These are phyloP conservation scores for Himalopsyche phryganea DNA, from an alignment of 1,140 invertebrate species.

Conservation along the genomic window DNA sequence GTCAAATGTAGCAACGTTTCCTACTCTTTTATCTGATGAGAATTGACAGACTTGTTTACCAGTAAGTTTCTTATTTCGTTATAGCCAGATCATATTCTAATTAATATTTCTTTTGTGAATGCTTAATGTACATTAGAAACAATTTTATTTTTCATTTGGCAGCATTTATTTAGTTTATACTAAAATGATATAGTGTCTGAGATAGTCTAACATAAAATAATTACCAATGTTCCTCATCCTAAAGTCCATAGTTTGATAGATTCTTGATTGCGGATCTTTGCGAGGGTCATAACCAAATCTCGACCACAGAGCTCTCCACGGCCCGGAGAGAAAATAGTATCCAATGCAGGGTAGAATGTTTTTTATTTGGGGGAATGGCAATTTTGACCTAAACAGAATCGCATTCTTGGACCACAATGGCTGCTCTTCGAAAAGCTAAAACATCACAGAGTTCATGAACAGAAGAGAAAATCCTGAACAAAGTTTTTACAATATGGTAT, in stretches of 20 bases:
- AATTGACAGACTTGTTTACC: too few species aligned
- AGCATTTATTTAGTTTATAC: too few species aligned
- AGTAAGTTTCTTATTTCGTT: too few species aligned
- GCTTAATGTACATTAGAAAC: too few species aligned
- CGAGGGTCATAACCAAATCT: constrained; percentile 83
- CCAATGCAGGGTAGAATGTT: constrained; percentile 76
- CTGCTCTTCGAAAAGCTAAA: constrained; percentile 67
- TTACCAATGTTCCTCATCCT: constrained; percentile 67
- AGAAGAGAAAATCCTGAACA: neutral
- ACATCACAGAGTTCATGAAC: neutral
- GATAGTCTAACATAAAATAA: too few species aligned
- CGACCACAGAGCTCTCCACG: constrained; percentile 85
- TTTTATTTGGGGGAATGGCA: constrained; percentile 65
- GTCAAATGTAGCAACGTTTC: too few species aligned
- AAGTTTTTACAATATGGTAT: too few species aligned
- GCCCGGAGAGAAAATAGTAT: constrained; percentile 82
- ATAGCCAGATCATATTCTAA: too few species aligned
- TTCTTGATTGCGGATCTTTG: constrained; percentile 69
- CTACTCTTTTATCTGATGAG: too few species aligned
- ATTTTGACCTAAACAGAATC: constrained; percentile 62
- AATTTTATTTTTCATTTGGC: too few species aligned
- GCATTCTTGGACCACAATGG: constrained; percentile 84
- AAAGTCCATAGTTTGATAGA: constrained; percentile 85
- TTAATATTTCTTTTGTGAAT: too few species aligned
- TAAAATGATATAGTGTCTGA: too few species aligned